Percentiles rank a stretch among this genome's conserved stretches.
Evolutionary conservation across 2,888 invertebrate species (phyloP).

Genomic region (Drosophila quasianomalipes): DNA sequence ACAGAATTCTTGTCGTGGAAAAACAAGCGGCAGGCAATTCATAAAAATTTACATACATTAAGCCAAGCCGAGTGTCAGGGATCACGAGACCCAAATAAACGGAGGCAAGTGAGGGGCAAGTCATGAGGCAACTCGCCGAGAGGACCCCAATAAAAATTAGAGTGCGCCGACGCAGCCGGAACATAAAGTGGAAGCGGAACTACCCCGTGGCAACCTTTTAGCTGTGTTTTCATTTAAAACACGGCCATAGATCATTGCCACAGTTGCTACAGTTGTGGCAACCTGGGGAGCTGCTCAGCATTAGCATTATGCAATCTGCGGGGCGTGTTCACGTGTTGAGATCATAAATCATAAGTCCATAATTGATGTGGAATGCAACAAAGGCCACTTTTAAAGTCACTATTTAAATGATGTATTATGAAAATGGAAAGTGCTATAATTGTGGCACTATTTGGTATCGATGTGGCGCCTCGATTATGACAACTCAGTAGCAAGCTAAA

Average conservation of each 20-base stretch:
- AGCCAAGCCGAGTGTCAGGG: slow-evolving; percentile 44
- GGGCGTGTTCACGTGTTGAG: slow-evolving; percentile 54
- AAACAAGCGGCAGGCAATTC: slow-evolving; percentile 61
- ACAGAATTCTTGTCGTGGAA: neutral
- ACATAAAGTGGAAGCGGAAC: slow-evolving; percentile 58
- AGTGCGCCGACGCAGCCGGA: slow-evolving; percentile 67
- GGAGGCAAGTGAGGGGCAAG: neutral
- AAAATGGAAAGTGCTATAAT: slow-evolving; percentile 44
- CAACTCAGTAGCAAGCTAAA: neutral
- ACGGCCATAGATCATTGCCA: slow-evolving; percentile 64
- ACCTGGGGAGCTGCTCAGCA: neutral
- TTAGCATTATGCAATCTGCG: slow-evolving; percentile 5
- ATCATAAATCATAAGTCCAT: slow-evolving; percentile 67
- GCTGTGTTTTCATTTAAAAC: slow-evolving; percentile 22
- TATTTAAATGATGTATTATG: slow-evolving; percentile 54
- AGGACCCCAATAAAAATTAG: slow-evolving; percentile 69
- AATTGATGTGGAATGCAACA: slow-evolving; percentile 58
- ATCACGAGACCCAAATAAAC: slow-evolving; percentile 11
- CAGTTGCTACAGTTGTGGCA: slow-evolving; percentile 12
- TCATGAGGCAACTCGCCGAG: neutral
- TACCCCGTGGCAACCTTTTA: slow-evolving; percentile 39
- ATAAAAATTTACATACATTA: slow-evolving; percentile 73
- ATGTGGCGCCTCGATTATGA: slow-evolving; percentile 15
- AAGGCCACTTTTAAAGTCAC: slow-evolving; percentile 11
- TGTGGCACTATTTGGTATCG: slow-evolving; percentile 23